A percentile compares a stretch with the other conserved stretches of the same genome.
phyloP scores from a whole-genome alignment of 2,888 invertebrate genomes.

The Patella depressa region DNA sequence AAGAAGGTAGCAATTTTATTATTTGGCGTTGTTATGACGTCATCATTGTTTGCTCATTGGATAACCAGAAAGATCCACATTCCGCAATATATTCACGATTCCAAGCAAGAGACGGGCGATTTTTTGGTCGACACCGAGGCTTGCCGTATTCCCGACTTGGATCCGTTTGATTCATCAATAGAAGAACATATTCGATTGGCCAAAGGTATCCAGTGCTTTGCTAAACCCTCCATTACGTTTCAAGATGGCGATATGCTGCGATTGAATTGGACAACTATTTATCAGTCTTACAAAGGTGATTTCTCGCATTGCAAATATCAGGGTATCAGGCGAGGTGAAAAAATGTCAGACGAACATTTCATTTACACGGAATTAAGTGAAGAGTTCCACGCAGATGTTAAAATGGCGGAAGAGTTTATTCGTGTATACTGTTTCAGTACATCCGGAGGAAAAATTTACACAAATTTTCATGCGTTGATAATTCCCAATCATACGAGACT shows the following conservation, averaged over 20 bases:
- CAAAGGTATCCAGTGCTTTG: conserved; percentile 44
- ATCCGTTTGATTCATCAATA: conserved; percentile 59
- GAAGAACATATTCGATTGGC: conserved; percentile 42
- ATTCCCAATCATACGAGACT: conserved; percentile 47
- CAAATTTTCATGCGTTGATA: conserved; percentile 64
- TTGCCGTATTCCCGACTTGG: conserved; percentile 64
- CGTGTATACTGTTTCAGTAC: conserved; percentile 58
- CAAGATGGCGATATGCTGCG: conserved; percentile 44
- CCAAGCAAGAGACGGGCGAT: conserved; percentile 22
- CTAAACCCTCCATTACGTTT: conserved; percentile 54
- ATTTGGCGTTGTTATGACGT: neutral
- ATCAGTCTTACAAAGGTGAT: conserved; percentile 41
- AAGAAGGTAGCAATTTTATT: neutral
- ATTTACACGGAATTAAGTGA: conserved; percentile 37
- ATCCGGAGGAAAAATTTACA: conserved; percentile 50
- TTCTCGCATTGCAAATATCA: conserved; percentile 61
- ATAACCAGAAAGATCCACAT: neutral
- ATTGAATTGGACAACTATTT: conserved; percentile 49
- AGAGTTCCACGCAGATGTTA: conserved; percentile 39
- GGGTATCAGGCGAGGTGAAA: conserved; percentile 46
- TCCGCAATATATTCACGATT: neutral
- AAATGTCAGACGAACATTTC: conserved; percentile 39
- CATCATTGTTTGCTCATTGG: conserved; percentile 4
- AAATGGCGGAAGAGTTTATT: conserved; percentile 56
- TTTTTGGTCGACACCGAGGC: conserved; percentile 60